Conservation (phyloP, 2,888 invertebrate species). For the Gymnoscelis rufifasciata region DNA sequence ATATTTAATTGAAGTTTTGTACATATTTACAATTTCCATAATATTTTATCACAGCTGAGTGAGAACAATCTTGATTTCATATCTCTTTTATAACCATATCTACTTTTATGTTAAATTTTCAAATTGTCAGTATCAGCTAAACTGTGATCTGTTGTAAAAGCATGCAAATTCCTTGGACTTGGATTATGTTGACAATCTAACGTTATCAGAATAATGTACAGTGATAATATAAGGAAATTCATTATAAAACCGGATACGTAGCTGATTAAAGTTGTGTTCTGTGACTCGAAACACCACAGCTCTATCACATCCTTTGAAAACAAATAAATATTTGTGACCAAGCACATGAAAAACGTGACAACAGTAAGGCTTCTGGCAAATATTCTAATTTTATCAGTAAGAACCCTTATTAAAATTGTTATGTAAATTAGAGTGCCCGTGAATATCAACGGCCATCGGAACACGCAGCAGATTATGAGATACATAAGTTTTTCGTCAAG, state of each 20-base stretch:
- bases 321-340: slow-evolving; percentile 59
- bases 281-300: slow-evolving; percentile 51
- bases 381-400: slow-evolving; percentile 56
- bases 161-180: slow-evolving; percentile 30
- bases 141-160: slow-evolving; percentile 38
- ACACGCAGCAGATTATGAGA: slow-evolving; percentile 51
- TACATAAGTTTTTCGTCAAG: slow-evolving; percentile 45
- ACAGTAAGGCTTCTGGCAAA: slow-evolving; percentile 60
- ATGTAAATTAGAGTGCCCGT: slow-evolving; percentile 55
- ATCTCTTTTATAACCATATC: not conserved
- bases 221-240: slow-evolving; percentile 53
- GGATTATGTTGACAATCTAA: slow-evolving; percentile 49
- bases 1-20: no score
- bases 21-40: no score
- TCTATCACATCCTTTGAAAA: slow-evolving; percentile 57
- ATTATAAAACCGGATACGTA: slow-evolving; percentile 54
- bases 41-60: no score
- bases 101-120: slow-evolving; percentile 9
- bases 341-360: slow-evolving; percentile 61
- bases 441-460: slow-evolving; percentile 64
- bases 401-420: slow-evolving; percentile 49
- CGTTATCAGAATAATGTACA: slow-evolving; percentile 53
- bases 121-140: slow-evolving; percentile 26
- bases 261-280: slow-evolving; percentile 43
- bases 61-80: no score